Conservation (phyloP, 2,797 vertebrate genomes). For the Melanotaenia pygmaea region DNA sequence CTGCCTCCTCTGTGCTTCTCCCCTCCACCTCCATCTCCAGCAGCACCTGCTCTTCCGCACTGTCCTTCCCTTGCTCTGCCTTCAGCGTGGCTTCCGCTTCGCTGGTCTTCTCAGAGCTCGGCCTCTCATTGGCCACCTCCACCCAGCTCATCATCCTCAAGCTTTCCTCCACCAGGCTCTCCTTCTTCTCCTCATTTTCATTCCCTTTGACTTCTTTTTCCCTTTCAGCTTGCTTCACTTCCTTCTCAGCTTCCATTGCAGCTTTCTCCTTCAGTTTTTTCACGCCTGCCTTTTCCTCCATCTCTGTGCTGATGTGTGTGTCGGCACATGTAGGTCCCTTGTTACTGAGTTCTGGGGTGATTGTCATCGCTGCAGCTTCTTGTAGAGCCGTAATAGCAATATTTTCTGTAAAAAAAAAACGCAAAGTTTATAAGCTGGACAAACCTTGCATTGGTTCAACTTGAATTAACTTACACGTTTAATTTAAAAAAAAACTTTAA, state of each 20-base stretch:
- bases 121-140: constrained; percentile 64
- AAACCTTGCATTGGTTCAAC: background rate
- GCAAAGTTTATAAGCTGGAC: background rate
- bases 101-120: constrained; percentile 2
- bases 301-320: constrained; percentile 24
- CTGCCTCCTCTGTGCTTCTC: constrained; percentile 67
- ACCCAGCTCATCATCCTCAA: constrained; percentile 77
- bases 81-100: constrained; percentile 12
- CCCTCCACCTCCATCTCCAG: constrained; percentile 35
- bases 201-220: constrained; percentile 29
- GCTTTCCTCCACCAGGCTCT: constrained; percentile 67
- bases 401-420: constrained; percentile 52
- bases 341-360: constrained; percentile 32
- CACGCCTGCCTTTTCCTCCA: constrained; percentile 27
- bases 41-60: constrained; percentile 7
- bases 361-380: constrained; percentile 56
- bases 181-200: constrained; percentile 50
- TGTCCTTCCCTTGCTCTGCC: constrained; percentile 10
- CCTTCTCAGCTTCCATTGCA: constrained; percentile 22
- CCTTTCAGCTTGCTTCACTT: constrained; percentile 24
- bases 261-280: constrained; percentile 9
- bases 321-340: constrained; percentile 21
- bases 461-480: background rate
- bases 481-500: background rate
- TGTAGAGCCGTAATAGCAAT: constrained; percentile 66